A percentile compares a stretch with the other conserved stretches of the same genome.
phyloP scores from a whole-genome alignment of 2,888 invertebrate species.

The Apodemia duryi region DNA sequence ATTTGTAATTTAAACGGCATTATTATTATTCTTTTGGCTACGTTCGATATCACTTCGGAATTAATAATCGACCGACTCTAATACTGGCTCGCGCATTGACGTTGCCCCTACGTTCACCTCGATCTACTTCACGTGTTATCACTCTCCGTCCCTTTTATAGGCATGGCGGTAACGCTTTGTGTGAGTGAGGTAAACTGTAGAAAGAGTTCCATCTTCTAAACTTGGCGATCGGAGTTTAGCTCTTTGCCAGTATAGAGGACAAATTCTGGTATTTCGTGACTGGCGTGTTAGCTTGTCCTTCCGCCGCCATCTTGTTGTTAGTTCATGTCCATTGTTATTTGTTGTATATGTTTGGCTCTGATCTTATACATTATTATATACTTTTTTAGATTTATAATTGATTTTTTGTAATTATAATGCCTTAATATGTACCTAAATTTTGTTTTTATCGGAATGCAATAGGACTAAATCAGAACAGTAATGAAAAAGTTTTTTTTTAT shows the following conservation, averaged over 20 bases:
- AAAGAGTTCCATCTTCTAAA: slow-evolving; percentile 11
- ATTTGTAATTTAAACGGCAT: neutral
- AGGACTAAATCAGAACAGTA: neutral
- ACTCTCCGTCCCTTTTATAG: slow-evolving; percentile 2
- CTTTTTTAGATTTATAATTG: neutral
- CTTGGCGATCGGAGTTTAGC: slow-evolving; percentile 4
- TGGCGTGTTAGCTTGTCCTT: slow-evolving; percentile 10
- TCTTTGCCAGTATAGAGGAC: slow-evolving; percentile 13
- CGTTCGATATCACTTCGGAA: neutral
- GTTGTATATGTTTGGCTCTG: neutral
- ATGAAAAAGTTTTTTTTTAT: neutral
- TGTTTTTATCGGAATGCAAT: neutral
- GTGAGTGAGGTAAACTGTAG: neutral
- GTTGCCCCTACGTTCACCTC: slow-evolving; percentile 8
- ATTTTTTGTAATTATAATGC: neutral
- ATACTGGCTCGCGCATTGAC: neutral
- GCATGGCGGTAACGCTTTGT: neutral
- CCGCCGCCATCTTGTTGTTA: slow-evolving; percentile 28
- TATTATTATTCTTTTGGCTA: slow-evolving; percentile 8
- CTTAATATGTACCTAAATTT: neutral
- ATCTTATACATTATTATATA: neutral
- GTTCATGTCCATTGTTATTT: neutral
- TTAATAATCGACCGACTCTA: slow-evolving; percentile 1
- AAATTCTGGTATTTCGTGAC: neutral
- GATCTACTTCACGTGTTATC: slow-evolving; percentile 3